Evolutionary conservation across 2,888 invertebrate genomes (phyloP).

Genomic region (Chloromyia formosa): DNA sequence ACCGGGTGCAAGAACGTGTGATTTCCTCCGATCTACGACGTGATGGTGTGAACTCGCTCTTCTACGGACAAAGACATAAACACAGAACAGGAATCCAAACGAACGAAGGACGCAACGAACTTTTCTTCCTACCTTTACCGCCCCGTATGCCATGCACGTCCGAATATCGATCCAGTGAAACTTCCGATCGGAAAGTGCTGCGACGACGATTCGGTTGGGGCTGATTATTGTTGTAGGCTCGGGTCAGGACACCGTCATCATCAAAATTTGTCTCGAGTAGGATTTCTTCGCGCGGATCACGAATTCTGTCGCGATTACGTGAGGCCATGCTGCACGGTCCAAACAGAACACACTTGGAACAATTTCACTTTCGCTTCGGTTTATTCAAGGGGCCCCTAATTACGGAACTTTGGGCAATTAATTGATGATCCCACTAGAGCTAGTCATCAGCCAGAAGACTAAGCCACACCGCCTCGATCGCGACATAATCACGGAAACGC

Average conservation of each 20-base stretch:
- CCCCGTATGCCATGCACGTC: conserved; percentile 51
- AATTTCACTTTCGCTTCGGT: not conserved
- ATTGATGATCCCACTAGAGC: not conserved
- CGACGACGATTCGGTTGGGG: conserved; percentile 53
- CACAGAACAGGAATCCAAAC: not conserved
- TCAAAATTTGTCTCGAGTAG: conserved; percentile 65
- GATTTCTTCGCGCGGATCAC: conserved; percentile 64
- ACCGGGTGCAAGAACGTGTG: too few species aligned
- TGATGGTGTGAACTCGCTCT: not conserved
- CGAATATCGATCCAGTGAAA: conserved; percentile 63
- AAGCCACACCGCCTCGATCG: conserved; percentile 1
- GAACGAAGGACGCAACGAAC: not conserved
- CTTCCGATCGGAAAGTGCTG: conserved; percentile 59
- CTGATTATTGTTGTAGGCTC: conserved; percentile 60
- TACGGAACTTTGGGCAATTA: not conserved
- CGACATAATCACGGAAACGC: conserved; percentile 24
- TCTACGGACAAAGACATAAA: not conserved
- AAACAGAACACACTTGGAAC: not conserved
- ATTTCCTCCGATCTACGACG: not conserved
- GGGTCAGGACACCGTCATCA: conserved; percentile 63
- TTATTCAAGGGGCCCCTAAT: not conserved
- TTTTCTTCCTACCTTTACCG: conserved; percentile 15
- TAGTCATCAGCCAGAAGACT: not conserved
- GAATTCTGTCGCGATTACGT: conserved; percentile 49
- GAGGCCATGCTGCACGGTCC: conserved; percentile 34